Percentiles rank a stretch among this genome's conserved stretches.
Evolutionary conservation across 2,888 invertebrate genomes (phyloP).

Genomic region (Drosophila mettleri): DNA sequence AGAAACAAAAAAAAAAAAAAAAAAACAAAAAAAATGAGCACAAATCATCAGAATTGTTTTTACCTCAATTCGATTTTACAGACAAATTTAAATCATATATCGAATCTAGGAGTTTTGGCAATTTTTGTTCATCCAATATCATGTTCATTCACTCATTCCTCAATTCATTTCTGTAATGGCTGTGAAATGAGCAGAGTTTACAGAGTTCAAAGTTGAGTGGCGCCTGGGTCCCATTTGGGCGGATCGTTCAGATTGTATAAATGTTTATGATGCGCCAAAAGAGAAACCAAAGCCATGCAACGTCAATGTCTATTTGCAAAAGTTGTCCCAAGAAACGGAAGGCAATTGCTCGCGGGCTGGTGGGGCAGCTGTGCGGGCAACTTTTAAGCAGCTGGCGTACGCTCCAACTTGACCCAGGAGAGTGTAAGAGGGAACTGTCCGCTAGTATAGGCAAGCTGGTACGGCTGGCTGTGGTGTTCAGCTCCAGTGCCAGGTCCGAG

Average conservation of each 20-base stretch:
- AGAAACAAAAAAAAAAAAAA: neutral
- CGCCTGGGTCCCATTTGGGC: conserved; percentile 18
- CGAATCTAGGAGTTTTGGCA: neutral
- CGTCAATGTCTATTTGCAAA: conserved; percentile 76
- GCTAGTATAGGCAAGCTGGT: too few relatives aligned
- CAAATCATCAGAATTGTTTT: neutral
- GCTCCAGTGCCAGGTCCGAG: conserved; percentile 18
- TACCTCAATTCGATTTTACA: neutral
- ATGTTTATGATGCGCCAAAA: conserved; percentile 63
- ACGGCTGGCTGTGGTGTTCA: neutral
- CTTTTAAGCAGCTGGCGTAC: conserved; percentile 69
- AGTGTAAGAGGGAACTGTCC: neutral
- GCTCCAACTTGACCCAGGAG: conserved; percentile 34
- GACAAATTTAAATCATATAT: neutral
- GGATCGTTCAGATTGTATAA: conserved; percentile 52
- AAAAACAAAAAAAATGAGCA: neutral
- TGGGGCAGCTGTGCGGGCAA: conserved; percentile 13
- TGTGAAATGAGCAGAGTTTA: conserved; percentile 50
- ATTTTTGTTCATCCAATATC: neutral
- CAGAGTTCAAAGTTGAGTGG: conserved; percentile 13
- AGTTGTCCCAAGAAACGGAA: conserved; percentile 64
- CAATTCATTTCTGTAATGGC: conserved; percentile 7
- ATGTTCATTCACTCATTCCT: conserved; percentile 1
- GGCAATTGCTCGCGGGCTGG: conserved; percentile 11
- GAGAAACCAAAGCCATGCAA: conserved; percentile 58